These are phyloP conservation scores for Hirtodrosophila duncani DNA, from an alignment of 2,888 invertebrate genomes.

Conservation along the genomic window DNA sequence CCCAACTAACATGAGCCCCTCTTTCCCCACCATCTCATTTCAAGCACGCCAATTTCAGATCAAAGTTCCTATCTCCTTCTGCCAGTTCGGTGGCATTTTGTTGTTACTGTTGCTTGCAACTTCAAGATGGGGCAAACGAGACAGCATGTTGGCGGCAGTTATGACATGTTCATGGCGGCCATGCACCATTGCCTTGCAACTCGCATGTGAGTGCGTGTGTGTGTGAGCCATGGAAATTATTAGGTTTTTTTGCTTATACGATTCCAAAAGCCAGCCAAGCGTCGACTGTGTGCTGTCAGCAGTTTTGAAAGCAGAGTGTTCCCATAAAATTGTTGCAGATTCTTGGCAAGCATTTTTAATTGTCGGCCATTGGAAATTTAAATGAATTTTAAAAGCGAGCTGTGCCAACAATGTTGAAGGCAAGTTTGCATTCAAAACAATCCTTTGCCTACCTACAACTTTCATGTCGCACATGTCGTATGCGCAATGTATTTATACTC, in stretches of 20 bases:
- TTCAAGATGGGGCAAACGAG: too few species aligned
- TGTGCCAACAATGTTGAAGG: conserved; percentile 17
- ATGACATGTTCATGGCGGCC: conserved; percentile 9
- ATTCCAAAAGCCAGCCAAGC: conserved; percentile 42
- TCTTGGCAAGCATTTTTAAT: conserved; percentile 64
- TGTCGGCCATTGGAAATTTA: conserved; percentile 47
- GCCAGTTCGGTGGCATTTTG: conserved; percentile 12
- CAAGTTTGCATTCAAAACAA: conserved; percentile 40
- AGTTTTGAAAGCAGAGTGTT: conserved; percentile 41
- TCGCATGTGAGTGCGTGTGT: conserved; percentile 1
- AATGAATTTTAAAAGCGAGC: conserved; percentile 43
- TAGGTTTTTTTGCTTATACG: conserved; percentile 27
- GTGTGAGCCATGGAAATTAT: conserved; percentile 40
- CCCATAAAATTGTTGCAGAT: conserved; percentile 46
- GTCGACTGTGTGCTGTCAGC: conserved; percentile 35
- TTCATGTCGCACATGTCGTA: conserved; percentile 27
- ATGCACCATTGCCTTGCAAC: too few species aligned
- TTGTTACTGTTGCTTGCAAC: conserved; percentile 3
- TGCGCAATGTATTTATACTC: conserved; percentile 29
- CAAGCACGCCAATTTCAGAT: conserved; percentile 47
- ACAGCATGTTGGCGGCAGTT: conserved; percentile 13
- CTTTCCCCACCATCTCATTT: too few species aligned
- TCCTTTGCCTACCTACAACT: conserved; percentile 1
- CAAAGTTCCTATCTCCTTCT: conserved; percentile 27
- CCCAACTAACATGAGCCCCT: conserved; percentile 29